Base-by-base conservation (phyloP, 2,797 vertebrate genomes). In the Ptychobarbus kaznakovi region DNA sequence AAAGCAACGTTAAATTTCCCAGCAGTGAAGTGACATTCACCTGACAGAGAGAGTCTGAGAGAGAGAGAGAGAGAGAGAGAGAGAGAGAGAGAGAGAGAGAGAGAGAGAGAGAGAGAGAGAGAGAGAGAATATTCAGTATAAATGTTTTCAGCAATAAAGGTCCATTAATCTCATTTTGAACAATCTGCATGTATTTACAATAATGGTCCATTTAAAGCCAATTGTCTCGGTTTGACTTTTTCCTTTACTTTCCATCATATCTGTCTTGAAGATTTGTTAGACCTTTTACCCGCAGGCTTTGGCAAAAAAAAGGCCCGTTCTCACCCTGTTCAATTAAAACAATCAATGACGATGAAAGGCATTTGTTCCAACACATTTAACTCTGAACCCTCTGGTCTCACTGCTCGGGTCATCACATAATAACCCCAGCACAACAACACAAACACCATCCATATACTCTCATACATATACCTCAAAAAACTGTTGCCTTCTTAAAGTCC, bases 1-100 rank as follows among this genome's bases (percentile, higher is more conserved):
- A 96, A 96, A 96, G 95, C 94, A 95, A 94, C 93, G 88, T 95
- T 95, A 96, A 96, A 96, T 96, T 94, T 94, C 93, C 93, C 93
- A 79, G 82, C 91, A 87, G 93, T 92, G 92, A 92, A 92, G 90
- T 95, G 95, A 95, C 95, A 95, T 96, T 96, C 95, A 95, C 92
- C 82, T 72, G 35, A 84, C 87, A 90, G 90, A 92, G 90, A 89
- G 91, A 91, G 88, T 90, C 87, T 91, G 40, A 44, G 77, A 25
- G 75, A 70, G 42, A 44, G 56, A 25, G 74, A 70, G 42, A 90
- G 90, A 92, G 90, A 89, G 91, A 91, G 89, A 42, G 76, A 25
- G 74, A 70, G 42, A 51, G 72, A 28, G 28, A 28, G 28, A 90
- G 90, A 92, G 90, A 89, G 91, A 91, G 89, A n/a, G 74, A 70